phyloP scores from a whole-genome alignment of 2,888 invertebrate genomes.

The Drosophila pullipes region DNA sequence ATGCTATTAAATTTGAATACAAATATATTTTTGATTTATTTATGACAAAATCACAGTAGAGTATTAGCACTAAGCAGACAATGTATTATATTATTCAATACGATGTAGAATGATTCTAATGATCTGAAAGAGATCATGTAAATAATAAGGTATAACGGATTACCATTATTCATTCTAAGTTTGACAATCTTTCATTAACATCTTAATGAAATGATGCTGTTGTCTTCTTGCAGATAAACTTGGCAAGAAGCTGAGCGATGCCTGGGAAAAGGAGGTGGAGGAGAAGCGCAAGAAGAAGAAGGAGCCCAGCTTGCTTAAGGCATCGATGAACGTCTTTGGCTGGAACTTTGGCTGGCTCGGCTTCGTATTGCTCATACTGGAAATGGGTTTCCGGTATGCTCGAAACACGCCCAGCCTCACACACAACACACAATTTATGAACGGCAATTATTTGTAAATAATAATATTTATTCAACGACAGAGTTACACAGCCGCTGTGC shows the following conservation, averaged over 20 bases:
- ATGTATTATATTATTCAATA: too few relatives aligned
- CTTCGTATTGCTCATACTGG: constrained; percentile 87
- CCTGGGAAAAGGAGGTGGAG: constrained; percentile 87
- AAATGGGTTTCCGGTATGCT: constrained; percentile 87
- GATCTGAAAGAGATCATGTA: background rate
- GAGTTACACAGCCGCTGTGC: constrained; percentile 88
- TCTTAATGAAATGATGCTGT: background rate
- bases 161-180: background rate
- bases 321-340: constrained; percentile 88
- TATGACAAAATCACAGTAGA: background rate
- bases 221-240: constrained; percentile 82
- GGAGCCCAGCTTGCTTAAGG: constrained; percentile 85
- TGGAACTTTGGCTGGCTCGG: constrained; percentile 87
- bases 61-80: background rate
- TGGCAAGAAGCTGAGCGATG: constrained; percentile 87
- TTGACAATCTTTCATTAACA: background rate
- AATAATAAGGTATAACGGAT: background rate
- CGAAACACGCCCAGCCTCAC: constrained; percentile 31
- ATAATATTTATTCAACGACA: constrained; percentile 71
- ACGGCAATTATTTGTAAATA: constrained; percentile 30
- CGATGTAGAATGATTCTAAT: background rate
- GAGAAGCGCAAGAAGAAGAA: constrained; percentile 82
- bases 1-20: background rate
- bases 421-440: constrained; percentile 60
- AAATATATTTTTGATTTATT: background rate